These are phyloP conservation scores for Conger conger DNA, from an alignment of 2,113 vertebrate genomes.

Conservation along the genomic window DNA sequence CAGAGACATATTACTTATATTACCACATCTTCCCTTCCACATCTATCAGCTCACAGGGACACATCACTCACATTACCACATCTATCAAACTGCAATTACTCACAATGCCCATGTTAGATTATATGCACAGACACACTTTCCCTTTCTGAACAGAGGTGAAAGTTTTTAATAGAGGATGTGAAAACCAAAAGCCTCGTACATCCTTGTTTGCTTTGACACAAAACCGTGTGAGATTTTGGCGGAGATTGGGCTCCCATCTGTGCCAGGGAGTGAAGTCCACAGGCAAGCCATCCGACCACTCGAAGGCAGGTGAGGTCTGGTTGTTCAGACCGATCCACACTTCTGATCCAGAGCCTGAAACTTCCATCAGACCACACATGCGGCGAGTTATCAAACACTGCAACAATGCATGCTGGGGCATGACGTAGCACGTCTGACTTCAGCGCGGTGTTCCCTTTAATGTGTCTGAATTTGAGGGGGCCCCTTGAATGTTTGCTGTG, in stretches of 20 bases:
- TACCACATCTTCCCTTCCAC: no score
- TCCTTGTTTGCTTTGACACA: slow-evolving; percentile 75
- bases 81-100: no score
- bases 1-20: no score
- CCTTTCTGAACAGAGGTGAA: neutral
- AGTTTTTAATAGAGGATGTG: neutral
- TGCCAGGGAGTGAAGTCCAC: slow-evolving; percentile 84
- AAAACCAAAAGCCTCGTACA: slow-evolving; percentile 62
- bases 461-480: no score
- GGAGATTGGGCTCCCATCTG: slow-evolving; percentile 73
- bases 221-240: slow-evolving; percentile 58
- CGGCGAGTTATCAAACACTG: neutral
- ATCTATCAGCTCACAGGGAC: neutral
- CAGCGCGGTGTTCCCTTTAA: no score
- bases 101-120: neutral
- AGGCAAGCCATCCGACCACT: slow-evolving; percentile 80
- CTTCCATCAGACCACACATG: slow-evolving; percentile 34
- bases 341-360: slow-evolving; percentile 71
- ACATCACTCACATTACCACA: neutral
- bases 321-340: slow-evolving; percentile 87
- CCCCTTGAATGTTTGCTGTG: no score
- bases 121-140: neutral
- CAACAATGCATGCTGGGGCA: neutral
- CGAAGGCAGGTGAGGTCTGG: slow-evolving; percentile 64
- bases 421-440: neutral